Evolutionary conservation across 2,888 invertebrate species (phyloP), one percentile per base, ranked within the genome.

Genomic region (Drosophila prostipennis): DNA sequence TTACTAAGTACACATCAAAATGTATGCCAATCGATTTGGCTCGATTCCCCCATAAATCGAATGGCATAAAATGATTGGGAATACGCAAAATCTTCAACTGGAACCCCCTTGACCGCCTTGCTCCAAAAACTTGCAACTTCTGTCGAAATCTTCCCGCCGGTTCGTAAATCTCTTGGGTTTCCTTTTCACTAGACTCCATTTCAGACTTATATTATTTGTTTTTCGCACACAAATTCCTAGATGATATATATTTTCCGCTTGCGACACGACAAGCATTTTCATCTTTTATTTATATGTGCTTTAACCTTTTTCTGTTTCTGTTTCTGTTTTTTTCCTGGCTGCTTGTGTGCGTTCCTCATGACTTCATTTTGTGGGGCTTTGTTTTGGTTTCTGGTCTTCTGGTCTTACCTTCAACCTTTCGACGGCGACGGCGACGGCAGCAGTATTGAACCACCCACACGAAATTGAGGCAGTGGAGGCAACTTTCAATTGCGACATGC

Each of bases 401-500:
- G 74, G 69, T 78, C 74, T 87, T 84, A 87, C 84, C 87, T 84
- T 84, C 88, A 85, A 86, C 84, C 83, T 84, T 84, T 83, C 67
- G 57, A 46, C 32, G 59, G 39, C 46, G 43, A 36, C 42, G 42
- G 39, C 67, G 57, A 46, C 32, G 59, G 39, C 46, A 46, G 39
- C 42, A 45, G 39, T 60, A 42, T 59, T 29, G 46, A 48, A 26
- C 49, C 56, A 72, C 59, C 48, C 74, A 56, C 39, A 56, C 52
- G 34, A 34, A 34, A 58, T 40, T 16, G 68, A 60, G 72, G 76
- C 85, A 79, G 57, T 37, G 26, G 68, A 60, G 72, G 76, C 87
- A 81, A 87, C 82, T 82, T 82, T 82, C 82, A 87, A 87, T 82
- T 82, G 82, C 82, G 82, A 84, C 87, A 82, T 80, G 84, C 56